Percentiles rank a stretch among this genome's conserved stretches.
These are phyloP conservation scores for Sesamia inferens DNA, from an alignment of 2,888 invertebrate species.

Conservation along the genomic window DNA sequence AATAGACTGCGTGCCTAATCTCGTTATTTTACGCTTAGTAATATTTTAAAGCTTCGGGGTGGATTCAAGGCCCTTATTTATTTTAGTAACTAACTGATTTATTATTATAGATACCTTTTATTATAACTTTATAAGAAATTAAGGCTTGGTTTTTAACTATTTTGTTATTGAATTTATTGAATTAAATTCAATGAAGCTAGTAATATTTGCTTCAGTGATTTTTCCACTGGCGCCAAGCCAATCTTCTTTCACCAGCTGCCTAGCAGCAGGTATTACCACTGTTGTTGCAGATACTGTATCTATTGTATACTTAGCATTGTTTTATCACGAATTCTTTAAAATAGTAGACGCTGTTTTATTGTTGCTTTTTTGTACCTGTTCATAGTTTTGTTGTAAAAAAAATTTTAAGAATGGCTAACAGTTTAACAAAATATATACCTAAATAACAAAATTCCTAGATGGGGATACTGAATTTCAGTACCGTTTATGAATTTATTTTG, in stretches of 20 bases:
- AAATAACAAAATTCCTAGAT: background rate
- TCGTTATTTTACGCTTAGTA: background rate
- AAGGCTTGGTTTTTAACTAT: background rate
- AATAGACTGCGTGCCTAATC: constrained; percentile 14
- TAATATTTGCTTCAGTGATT: constrained; percentile 31
- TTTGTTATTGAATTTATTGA: constrained; percentile 16
- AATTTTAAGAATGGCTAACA: background rate
- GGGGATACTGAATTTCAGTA: background rate
- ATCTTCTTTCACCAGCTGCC: constrained; percentile 35
- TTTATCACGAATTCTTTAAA: background rate
- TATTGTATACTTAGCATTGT: constrained; percentile 1
- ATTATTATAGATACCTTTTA: background rate
- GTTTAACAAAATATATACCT: background rate
- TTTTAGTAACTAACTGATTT: background rate
- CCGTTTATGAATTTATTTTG: background rate
- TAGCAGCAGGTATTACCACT: constrained; percentile 26
- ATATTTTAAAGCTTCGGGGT: background rate
- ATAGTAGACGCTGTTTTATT: background rate
- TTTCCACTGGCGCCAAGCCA: constrained; percentile 48
- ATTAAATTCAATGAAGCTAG: constrained; percentile 12
- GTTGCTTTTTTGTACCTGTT: background rate
- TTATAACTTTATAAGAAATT: background rate
- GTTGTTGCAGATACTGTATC: constrained; percentile 10
- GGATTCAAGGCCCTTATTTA: background rate
- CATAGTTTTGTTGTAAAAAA: background rate